Evolutionary conservation across 2,888 invertebrate genomes (phyloP).

Genomic region (Caenorhabditis angaria): DNA sequence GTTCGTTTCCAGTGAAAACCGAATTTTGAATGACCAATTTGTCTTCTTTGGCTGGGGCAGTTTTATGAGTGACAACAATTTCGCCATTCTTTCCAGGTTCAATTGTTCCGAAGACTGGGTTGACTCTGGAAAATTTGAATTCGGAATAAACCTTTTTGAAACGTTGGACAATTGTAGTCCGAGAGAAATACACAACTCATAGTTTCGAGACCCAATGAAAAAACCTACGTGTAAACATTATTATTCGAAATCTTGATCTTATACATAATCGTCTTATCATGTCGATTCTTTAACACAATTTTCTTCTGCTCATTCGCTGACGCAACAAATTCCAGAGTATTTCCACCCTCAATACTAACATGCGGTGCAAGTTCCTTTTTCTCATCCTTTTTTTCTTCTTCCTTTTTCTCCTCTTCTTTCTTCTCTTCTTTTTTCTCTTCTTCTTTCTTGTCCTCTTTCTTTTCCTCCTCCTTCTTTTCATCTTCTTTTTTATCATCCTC

Average conservation of each 20-base stretch:
- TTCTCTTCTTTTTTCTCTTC: background rate
- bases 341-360: background rate
- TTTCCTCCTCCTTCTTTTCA: background rate
- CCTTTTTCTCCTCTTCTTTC: background rate
- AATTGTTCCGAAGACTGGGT: background rate
- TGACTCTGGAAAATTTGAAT: background rate
- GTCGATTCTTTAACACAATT: background rate
- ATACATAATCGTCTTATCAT: background rate
- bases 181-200: too few species aligned
- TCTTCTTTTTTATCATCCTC: background rate
- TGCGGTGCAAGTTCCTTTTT: background rate
- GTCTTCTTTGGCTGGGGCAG: background rate
- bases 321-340: background rate
- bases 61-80: background rate
- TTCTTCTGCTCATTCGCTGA: background rate
- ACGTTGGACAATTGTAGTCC: too few species aligned
- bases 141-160: too few species aligned
- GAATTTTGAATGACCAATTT: slow-evolving; percentile 1
- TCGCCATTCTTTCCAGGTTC: background rate
- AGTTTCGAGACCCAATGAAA: too few species aligned
- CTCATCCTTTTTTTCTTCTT: background rate
- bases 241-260: background rate
- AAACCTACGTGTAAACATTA: background rate
- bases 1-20: background rate
- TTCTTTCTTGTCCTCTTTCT: slow-evolving; percentile 6